These are phyloP conservation scores for Dugesia japonica DNA, from an alignment of 2,888 invertebrate species.

Conservation along the genomic window DNA sequence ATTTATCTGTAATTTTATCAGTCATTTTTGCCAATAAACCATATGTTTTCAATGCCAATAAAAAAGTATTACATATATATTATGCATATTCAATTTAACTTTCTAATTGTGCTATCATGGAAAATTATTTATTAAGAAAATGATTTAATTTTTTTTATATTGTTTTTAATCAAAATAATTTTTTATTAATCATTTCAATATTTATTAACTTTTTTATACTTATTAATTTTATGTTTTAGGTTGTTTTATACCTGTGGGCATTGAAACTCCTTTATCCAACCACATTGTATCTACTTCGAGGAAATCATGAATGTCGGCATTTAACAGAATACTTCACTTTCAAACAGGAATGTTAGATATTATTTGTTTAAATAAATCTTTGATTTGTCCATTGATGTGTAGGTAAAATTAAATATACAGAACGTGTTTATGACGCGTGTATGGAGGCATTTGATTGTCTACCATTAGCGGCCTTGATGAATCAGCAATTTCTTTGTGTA, in stretches of 20 bases:
- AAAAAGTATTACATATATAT: too few relatives aligned
- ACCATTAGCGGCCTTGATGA: conserved; percentile 87
- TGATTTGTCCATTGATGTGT: conserved; percentile 36
- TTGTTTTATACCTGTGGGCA: conserved; percentile 98
- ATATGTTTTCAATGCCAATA: too few relatives aligned
- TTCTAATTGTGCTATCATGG: too few relatives aligned
- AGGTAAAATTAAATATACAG: conserved; percentile 94
- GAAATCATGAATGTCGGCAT: conserved; percentile 99
- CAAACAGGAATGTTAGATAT: conserved; percentile 93
- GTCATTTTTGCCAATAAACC: too few relatives aligned
- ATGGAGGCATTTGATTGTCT: conserved; percentile 97
- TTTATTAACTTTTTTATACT: too few relatives aligned
- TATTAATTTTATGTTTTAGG: conserved; percentile 56
- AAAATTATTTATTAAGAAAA: too few relatives aligned
- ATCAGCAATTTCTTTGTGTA: conserved; percentile 94
- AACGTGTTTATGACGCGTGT: conserved; percentile 88
- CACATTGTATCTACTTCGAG: conserved; percentile 90
- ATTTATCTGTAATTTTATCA: too few relatives aligned
- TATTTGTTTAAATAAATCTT: background rate
- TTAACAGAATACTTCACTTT: conserved; percentile 99
- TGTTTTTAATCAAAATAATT: too few relatives aligned
- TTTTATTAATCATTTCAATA: too few relatives aligned
- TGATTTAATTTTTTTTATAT: too few relatives aligned
- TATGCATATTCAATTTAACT: too few relatives aligned
- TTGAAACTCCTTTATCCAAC: conserved; percentile 92